Evolutionary conservation across 2,113 vertebrate genomes (phyloP).

Genomic region (Paralichthys olivaceus): DNA sequence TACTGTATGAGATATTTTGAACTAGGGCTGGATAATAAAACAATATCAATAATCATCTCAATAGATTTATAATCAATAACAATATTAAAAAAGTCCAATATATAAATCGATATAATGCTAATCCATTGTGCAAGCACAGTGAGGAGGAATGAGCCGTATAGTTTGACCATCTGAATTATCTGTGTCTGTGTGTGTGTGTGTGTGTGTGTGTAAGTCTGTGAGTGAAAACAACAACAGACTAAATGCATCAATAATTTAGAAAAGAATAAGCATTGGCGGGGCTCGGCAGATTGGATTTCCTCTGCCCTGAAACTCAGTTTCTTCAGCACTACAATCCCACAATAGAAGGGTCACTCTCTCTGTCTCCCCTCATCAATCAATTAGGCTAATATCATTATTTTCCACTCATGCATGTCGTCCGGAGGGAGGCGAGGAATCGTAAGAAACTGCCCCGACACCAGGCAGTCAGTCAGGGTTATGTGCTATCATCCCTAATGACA

Average conservation of each 20-base stretch:
- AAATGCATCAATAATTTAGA: constrained; percentile 71
- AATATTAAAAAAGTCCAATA: too few relatives aligned
- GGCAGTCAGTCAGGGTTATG: not conserved
- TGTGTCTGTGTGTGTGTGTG: constrained; percentile 3
- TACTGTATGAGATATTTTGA: not conserved
- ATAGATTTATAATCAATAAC: too few relatives aligned
- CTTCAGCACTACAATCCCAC: constrained; percentile 17
- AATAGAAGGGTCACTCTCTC: constrained; percentile 1
- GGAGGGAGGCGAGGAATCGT: constrained; percentile 21
- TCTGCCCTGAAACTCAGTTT: constrained; percentile 37
- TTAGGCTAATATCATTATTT: constrained; percentile 43
- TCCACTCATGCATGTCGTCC: constrained; percentile 39
- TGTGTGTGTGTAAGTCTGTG: not conserved
- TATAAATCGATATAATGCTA: too few relatives aligned
- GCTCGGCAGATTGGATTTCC: constrained; percentile 62
- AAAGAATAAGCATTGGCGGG: constrained; percentile 48
- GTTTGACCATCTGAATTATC: too few relatives aligned
- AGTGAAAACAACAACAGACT: constrained; percentile 52
- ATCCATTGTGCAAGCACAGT: too few relatives aligned
- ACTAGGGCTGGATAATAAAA: too few relatives aligned
- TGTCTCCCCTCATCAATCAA: constrained; percentile 29
- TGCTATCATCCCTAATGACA: not conserved
- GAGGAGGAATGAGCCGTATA: too few relatives aligned
- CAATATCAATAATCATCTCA: too few relatives aligned
- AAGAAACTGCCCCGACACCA: constrained; percentile 14